A percentile compares a stretch with the other conserved stretches of the same genome.
These are phyloP conservation scores for Phaenicophaeus curvirostris DNA, from an alignment of 2,797 vertebrate species.

Conservation along the genomic window DNA sequence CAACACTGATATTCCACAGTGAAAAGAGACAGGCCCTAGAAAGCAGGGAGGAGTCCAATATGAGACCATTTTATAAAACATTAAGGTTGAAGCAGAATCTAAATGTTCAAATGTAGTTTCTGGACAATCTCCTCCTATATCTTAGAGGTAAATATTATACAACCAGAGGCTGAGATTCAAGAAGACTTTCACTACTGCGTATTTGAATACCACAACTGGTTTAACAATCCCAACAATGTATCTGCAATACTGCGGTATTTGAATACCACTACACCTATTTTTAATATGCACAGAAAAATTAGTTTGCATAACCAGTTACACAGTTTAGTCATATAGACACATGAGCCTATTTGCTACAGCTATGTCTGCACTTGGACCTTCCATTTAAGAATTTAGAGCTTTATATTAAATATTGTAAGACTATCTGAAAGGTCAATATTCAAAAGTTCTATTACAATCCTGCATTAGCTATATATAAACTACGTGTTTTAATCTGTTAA, in stretches of 20 bases:
- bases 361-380: neutral
- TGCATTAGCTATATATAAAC: neutral
- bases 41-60: neutral
- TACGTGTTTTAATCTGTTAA: neutral
- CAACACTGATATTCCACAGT: neutral
- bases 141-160: neutral
- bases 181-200: neutral
- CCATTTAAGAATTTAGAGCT: neutral
- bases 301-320: neutral
- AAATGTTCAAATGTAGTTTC: neutral
- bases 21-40: neutral
- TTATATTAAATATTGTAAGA: neutral
- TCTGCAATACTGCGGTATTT: neutral
- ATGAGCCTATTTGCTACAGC: neutral
- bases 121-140: neutral
- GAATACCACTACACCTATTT: neutral
- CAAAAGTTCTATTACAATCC: neutral
- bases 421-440: neutral
- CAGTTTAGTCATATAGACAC: neutral
- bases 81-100: neutral
- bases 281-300: rapidly evolving
- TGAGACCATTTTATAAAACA: neutral
- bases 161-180: neutral
- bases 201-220: neutral
- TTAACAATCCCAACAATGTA: neutral